Percentiles rank a stretch among this genome's conserved stretches.
These are phyloP conservation scores for Hypselothyrea guttata DNA, from an alignment of 2,888 invertebrate species.

Conservation along the genomic window DNA sequence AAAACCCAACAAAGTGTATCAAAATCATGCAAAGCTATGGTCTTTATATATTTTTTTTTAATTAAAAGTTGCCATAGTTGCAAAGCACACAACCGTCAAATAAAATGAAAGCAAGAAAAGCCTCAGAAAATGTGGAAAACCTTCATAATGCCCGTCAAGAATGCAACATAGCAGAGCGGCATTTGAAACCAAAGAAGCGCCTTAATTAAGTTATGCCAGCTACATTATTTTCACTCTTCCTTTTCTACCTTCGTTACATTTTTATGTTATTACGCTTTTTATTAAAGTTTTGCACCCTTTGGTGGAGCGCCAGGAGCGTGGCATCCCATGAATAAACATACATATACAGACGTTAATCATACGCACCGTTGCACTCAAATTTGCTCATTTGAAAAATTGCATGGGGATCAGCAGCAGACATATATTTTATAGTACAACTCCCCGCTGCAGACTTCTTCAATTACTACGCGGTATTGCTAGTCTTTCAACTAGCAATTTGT, in stretches of 20 bases:
- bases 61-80: conserved; percentile 70
- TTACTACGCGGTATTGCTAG: background rate
- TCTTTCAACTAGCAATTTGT: conserved; percentile 20
- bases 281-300: conserved; percentile 7
- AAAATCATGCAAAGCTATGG: conserved; percentile 22
- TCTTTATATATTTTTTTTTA: conserved; percentile 46
- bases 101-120: conserved; percentile 25
- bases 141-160: conserved; percentile 40
- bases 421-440: background rate
- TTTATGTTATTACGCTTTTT: conserved; percentile 3
- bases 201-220: conserved; percentile 60
- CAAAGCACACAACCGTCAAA: conserved; percentile 38
- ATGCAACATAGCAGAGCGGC: conserved; percentile 19
- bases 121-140: conserved; percentile 37
- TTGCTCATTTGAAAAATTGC: too few species aligned
- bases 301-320: background rate
- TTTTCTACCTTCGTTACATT: background rate
- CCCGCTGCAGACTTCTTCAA: conserved; percentile 9
- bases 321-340: conserved; percentile 42
- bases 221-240: background rate
- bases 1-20: conserved; percentile 20
- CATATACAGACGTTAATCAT: conserved; percentile 70
- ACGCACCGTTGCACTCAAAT: conserved; percentile 58
- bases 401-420: too few species aligned
- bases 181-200: conserved; percentile 41